Evolutionary conservation across 2,888 invertebrate species (phyloP), one percentile per base, ranked within the genome.

Genomic region (Platycheirus albimanus): DNA sequence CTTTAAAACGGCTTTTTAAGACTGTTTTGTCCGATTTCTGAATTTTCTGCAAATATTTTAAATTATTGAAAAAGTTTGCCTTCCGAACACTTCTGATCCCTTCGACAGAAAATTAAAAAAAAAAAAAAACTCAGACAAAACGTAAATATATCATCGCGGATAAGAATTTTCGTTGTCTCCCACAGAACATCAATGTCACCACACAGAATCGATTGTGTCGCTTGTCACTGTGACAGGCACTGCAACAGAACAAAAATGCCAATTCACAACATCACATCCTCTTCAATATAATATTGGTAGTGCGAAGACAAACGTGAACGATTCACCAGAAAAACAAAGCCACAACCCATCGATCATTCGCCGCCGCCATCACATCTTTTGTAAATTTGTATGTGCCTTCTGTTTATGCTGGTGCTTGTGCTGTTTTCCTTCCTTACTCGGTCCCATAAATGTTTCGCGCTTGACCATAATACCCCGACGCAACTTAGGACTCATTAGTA

Each of bases 251-350:
- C 58, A 15, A 58, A 67, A 56, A 63, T 56, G 56, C 64, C 47
- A 66, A 67, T 41, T 41, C 49, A 72, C 69, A 63, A 78, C 67
- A 58, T 58, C 58, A 58, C 58, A 77, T 64, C 72, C 74, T 56
- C 38, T 33, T 77, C 81, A 83, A 58, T 41, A 54, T 54, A n/a
- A 33, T 36, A 56, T 58, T 41, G 20, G 41, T 58, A 78, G 83
- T 83, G 83, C 72, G 72, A 78, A 74, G 83, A 83, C 83, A 83
- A 83, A 83, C 83, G 83, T 83, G 72, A 83, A 78, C 63, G 67
- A 83, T 69, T 74, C 72, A 83, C 83, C 63, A 69, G 67, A 70
- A 77, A 75, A 81, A 76, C 81, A 66, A 66, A 81, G 58, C 78
- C 69, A 63, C 72, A 78, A 74, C 67, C 78, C 74, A 83, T 83